Evolutionary conservation across 2,888 invertebrate genomes (phyloP).

Genomic region (Napeogenes sylphis): DNA sequence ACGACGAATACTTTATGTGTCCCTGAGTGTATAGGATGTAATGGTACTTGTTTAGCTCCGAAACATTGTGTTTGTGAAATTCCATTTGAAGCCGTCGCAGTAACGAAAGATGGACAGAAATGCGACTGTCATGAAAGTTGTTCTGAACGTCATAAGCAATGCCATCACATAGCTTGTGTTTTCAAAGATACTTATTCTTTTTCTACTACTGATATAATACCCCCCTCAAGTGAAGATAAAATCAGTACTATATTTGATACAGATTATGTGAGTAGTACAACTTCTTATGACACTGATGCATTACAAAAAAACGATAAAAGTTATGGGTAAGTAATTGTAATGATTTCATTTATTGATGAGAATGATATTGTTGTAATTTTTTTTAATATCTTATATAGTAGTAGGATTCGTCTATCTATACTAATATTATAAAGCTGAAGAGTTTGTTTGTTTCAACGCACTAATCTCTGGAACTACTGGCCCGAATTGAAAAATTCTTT

Average conservation of each 20-base stretch:
- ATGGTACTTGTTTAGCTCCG: conserved; percentile 32
- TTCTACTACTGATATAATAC: conserved; percentile 6
- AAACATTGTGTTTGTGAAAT: conserved; percentile 55
- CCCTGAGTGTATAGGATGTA: conserved; percentile 32
- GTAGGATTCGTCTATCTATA: no score
- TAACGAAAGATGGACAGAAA: conserved; percentile 16
- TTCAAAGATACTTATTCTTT: not conserved
- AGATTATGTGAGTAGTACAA: not conserved
- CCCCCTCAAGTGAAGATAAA: not conserved
- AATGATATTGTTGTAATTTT: no score
- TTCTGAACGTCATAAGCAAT: conserved; percentile 15
- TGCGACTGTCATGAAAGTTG: conserved; percentile 26
- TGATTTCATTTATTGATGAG: no score
- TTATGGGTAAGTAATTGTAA: no score
- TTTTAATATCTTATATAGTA: no score
- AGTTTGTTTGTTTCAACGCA: no score
- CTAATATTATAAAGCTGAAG: no score
- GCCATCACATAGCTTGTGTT: conserved; percentile 28
- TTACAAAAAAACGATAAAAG: no score
- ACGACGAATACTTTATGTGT: conserved; percentile 26
- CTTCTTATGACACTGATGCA: no score
- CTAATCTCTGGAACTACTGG: no score
- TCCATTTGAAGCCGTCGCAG: conserved; percentile 28
- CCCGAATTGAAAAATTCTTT: no score
- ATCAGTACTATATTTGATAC: not conserved